phyloP scores from a whole-genome alignment of 2,888 invertebrate species.

The Bombylius major region DNA sequence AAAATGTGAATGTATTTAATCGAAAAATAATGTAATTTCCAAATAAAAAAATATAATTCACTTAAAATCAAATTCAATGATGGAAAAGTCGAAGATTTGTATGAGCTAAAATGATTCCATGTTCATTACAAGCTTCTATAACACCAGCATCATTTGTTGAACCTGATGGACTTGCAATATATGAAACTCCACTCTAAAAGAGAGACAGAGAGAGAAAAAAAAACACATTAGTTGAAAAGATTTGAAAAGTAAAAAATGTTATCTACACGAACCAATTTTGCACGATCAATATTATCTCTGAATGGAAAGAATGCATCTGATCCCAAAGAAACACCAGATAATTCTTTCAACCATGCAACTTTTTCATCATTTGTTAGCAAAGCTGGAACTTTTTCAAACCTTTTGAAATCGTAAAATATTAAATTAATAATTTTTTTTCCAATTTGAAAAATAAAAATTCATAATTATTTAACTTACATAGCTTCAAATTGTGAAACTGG shows the following conservation, averaged over 20 bases:
- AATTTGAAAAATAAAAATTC: no score
- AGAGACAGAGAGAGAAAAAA: constrained; percentile 7
- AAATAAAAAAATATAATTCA: no score
- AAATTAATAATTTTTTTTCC: background rate
- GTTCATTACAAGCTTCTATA: constrained; percentile 82
- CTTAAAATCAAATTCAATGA: constrained; percentile 43
- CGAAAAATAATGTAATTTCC: no score
- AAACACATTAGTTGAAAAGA: background rate
- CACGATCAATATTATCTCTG: constrained; percentile 91
- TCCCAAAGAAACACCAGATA: constrained; percentile 71
- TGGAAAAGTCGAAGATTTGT: constrained; percentile 89
- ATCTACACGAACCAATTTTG: constrained; percentile 53
- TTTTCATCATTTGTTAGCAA: constrained; percentile 55
- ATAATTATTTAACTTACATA: constrained; percentile 46
- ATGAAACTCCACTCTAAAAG: constrained; percentile 81
- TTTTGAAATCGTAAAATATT: constrained; percentile 8
- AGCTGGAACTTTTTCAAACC: constrained; percentile 47
- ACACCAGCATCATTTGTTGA: constrained; percentile 88
- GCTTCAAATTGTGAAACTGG: constrained; percentile 59
- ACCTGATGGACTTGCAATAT: constrained; percentile 86
- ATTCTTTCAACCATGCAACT: constrained; percentile 51
- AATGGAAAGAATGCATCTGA: constrained; percentile 99
- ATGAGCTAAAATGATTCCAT: constrained; percentile 75
- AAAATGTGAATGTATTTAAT: no score
- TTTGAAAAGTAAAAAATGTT: background rate